phyloP scores from a whole-genome alignment of 1,140 invertebrate genomes.

The Lasaia peninsularis region DNA sequence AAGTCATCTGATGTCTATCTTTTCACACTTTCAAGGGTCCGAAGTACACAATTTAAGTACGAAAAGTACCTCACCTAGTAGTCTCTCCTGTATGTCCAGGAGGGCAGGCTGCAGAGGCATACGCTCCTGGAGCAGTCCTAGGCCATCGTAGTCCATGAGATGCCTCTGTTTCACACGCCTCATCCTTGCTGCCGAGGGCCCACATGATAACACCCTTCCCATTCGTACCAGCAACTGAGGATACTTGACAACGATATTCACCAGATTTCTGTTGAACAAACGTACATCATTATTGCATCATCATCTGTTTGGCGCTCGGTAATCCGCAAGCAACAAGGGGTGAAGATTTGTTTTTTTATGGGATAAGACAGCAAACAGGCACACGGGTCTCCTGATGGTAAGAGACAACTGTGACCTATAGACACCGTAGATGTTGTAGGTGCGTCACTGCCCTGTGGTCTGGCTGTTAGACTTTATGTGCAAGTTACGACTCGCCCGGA shows the following conservation, averaged over 20 bases:
- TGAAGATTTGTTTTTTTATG: no score
- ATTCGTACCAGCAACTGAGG: slow-evolving; percentile 65
- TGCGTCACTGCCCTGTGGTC: no score
- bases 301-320: no score
- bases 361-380: no score
- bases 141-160: slow-evolving; percentile 68
- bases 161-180: slow-evolving; percentile 48
- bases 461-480: no score
- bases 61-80: slow-evolving; percentile 44
- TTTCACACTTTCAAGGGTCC: background rate
- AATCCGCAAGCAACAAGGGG: no score
- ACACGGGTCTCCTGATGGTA: no score
- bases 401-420: no score
- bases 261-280: slow-evolving; percentile 60
- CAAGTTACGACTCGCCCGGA: no score
- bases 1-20: background rate
- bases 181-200: slow-evolving; percentile 50
- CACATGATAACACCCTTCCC: slow-evolving; percentile 61
- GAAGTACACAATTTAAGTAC: background rate
- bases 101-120: slow-evolving; percentile 58
- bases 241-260: slow-evolving; percentile 71
- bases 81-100: slow-evolving; percentile 63
- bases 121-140: slow-evolving; percentile 63
- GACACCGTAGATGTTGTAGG: no score
- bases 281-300: background rate